A percentile compares a stretch with the other conserved stretches of the same genome.
Conservation (phyloP, 2,888 invertebrate species). For the Dicycla oo region DNA sequence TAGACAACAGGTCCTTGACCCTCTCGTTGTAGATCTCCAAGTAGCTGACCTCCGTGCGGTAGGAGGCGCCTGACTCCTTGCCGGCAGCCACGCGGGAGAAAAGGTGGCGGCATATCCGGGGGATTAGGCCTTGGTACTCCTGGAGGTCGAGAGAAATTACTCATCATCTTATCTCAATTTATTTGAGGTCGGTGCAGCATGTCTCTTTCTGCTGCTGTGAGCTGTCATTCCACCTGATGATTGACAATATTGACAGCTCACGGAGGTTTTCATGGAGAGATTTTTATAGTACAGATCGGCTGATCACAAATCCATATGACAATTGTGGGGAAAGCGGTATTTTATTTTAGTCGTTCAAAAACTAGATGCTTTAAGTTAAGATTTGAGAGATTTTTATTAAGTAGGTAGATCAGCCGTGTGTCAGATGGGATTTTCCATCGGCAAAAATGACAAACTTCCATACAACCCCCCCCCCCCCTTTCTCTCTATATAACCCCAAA, state of each 20-base stretch:
- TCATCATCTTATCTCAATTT: background rate
- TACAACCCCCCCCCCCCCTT: no score
- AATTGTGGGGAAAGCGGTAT: background rate
- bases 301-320: background rate
- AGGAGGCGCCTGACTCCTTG: conserved; percentile 95
- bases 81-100: conserved; percentile 95
- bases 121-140: conserved; percentile 95
- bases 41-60: conserved; percentile 96
- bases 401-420: background rate
- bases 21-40: conserved; percentile 96
- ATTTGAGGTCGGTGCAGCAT: background rate
- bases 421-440: background rate
- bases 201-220: background rate
- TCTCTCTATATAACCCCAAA: background rate
- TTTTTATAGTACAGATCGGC: background rate
- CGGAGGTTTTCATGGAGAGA: background rate
- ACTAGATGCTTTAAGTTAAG: background rate
- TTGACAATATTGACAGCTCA: no score
- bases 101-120: conserved; percentile 95
- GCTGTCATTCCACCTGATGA: background rate
- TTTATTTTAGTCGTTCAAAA: background rate
- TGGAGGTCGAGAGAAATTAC: conserved; percentile 69
- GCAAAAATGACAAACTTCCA: background rate
- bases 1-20: conserved; percentile 93
- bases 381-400: background rate